A percentile compares a stretch with the other conserved stretches of the same genome.
phyloP scores from a whole-genome alignment of 2,797 vertebrate species.

The Eidolon dupreanum region DNA sequence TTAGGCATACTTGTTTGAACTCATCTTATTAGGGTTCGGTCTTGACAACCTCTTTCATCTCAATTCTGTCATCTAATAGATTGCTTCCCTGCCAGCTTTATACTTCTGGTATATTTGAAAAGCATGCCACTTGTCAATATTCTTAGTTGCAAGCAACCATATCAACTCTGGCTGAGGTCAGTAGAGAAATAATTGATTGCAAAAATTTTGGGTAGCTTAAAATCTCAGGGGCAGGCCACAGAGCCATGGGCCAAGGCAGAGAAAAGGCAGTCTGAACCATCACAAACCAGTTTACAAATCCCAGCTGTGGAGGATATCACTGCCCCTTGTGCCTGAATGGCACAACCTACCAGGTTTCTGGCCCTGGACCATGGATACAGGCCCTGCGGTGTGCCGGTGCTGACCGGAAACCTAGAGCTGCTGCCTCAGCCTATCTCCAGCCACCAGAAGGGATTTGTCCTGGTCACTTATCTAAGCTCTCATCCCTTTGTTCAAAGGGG shows the following conservation, averaged over 20 bases:
- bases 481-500: neutral
- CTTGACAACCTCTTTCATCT: neutral
- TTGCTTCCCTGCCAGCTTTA: neutral
- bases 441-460: neutral
- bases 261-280: neutral
- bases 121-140: neutral
- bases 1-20: neutral
- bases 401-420: neutral
- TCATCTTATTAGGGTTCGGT: neutral
- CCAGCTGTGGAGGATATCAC: fast-evolving
- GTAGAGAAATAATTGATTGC: neutral
- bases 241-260: neutral
- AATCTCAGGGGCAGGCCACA: neutral
- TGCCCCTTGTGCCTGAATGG: neutral
- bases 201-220: neutral
- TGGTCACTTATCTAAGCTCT: neutral
- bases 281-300: neutral
- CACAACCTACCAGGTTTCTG: neutral
- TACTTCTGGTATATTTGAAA: neutral
- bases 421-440: neutral
- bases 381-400: fast-evolving
- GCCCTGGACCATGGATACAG: neutral
- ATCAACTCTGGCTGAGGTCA: neutral
- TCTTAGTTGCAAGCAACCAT: neutral
- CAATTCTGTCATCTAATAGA: neutral